Conservation (phyloP, 2,113 vertebrate genomes). For the Heloderma charlesbogerti region DNA sequence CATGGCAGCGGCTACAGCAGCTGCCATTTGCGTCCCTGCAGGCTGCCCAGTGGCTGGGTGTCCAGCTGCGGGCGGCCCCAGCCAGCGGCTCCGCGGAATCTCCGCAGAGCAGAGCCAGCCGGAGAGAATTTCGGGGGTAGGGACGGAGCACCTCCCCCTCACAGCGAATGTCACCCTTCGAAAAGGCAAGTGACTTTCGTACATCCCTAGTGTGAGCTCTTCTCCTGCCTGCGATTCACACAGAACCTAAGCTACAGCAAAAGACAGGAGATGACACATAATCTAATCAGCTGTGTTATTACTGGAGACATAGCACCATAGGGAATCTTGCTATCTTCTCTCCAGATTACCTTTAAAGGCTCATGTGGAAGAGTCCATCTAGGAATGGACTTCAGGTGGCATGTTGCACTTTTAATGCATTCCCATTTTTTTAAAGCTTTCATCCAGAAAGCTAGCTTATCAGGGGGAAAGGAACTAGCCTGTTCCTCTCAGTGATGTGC, state of each 20-base stretch:
- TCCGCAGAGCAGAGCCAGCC: too few relatives aligned
- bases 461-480: neutral
- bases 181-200: too few relatives aligned
- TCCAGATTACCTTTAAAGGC: neutral
- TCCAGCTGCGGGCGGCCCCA: too few relatives aligned
- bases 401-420: neutral
- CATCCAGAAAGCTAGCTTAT: neutral
- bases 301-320: neutral
- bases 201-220: too few relatives aligned
- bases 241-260: neutral
- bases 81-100: too few relatives aligned
- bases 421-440: neutral
- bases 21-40: too few relatives aligned
- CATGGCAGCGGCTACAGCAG: too few relatives aligned
- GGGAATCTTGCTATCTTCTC: neutral
- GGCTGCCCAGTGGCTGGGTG: too few relatives aligned
- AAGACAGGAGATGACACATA: neutral
- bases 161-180: too few relatives aligned
- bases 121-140: too few relatives aligned
- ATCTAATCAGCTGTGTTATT: neutral
- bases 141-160: too few relatives aligned
- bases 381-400: too few relatives aligned
- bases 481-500: neutral
- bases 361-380: neutral
- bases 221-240: neutral